Base-by-base conservation (phyloP, 2,113 vertebrate species). In the Aleadryas rufinucha region DNA sequence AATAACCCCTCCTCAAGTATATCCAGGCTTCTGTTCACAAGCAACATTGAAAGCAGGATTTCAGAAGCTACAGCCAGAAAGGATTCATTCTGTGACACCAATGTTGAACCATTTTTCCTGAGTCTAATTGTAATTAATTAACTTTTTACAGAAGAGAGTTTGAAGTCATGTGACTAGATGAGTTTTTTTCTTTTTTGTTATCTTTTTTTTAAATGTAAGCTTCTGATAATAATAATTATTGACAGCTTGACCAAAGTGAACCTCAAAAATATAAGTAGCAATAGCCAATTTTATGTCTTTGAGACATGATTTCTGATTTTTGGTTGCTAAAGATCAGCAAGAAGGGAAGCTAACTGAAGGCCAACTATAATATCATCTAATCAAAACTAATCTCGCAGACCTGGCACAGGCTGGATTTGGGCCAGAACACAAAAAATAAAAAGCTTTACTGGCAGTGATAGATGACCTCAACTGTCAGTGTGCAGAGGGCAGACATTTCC, bases 401-500 rank as follows among this genome's bases (percentile, higher is more conserved):
- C 84, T 90, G 89, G 44, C 68, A 81, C 16, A 71, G 20, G 41
- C 64, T 97, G 95, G 84, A 95, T 93, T 90, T 84, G 56, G 76
- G 76, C 96, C 96, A 96, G 69, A 56, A 68, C 23, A 63, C 27
- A 90, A 69, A 74, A 70, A 28, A 42, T 59, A 89, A 66, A 95
- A 90, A 66, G 39, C 47, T 86, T 96, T 93, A 86, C 92, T 95
- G 94, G 90, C 90, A 95, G 68, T 95, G 92, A 96, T 59, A 89
- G 64, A 95, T 96, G 45, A 93, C 60, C 45, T 93, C 77, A 75
- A 28, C 72, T 94, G 89, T 92, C 91, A 75, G 56, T 92, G 84
- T 50, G 79, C 35, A 78, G 52, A 81, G 42, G 64, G 52, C 47
- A 95, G 52, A 79, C 27, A 92, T 93, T 90, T 94, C 64, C 69